Base-by-base conservation (phyloP, 2,888 invertebrate species). In the Sipunculus nudus region DNA sequence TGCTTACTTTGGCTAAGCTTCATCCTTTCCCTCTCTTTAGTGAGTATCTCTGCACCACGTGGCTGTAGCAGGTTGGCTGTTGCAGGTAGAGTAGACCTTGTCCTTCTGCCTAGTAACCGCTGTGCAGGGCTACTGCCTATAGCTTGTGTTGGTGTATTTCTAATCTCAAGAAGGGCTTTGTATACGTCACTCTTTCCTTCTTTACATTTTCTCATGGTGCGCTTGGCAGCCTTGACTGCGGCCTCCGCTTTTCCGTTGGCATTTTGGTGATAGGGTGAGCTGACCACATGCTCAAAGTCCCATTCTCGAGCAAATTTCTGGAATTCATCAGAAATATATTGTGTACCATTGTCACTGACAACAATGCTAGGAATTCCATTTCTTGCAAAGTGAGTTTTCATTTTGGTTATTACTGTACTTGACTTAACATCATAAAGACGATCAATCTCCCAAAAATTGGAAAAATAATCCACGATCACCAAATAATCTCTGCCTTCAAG, bases 391-490 rank as follows among this genome's bases (percentile, higher is more conserved):
- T 66, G 48, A 16, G 63, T 29, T 47, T 66, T 70, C 23, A 70
- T 29, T 21, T 50, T 38, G 5, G 8, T 3, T n/a, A 60, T 64
- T 0, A 67, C 63, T 16, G 53, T 40, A 5, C 38, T 32, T 19
- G 68, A 57, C 26, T 59, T 70, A 49, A 67, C 67, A 48, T 50
- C 32, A 29, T 47, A 23, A 16, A 70, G 50, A 0, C 8, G 21
- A n/a, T 52, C 56, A 16, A 71, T 47, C 55, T 71, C 70, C 10
- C 63, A 66, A 53, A 53, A 71, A 40, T 71, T 63, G 5, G 67
- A 70, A 52, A 43, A 70, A 38, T 70, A 70, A 48, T 70, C 67
- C 5, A 70, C 65, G 1, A 65, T 53, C 8, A 70, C 19, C 1
- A 70, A 35, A 48, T 67, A 70, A 32, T 67, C 63, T 41, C 45